These are phyloP conservation scores for Gymnopithys bicolor DNA, from an alignment of 2,797 vertebrate species.

Conservation along the genomic window DNA sequence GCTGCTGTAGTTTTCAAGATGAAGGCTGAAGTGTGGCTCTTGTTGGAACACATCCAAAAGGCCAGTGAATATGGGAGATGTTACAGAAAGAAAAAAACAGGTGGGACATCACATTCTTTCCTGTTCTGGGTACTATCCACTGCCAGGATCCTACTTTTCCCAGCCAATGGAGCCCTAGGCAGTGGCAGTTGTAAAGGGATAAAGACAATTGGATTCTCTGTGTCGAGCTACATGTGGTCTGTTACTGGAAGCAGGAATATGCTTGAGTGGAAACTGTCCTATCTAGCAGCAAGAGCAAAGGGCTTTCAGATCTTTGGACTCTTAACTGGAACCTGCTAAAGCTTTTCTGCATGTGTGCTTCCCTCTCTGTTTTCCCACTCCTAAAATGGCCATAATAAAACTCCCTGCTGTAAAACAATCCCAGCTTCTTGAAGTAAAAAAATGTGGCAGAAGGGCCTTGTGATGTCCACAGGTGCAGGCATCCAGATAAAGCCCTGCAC, in stretches of 20 bases:
- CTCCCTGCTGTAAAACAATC: background rate
- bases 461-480: background rate
- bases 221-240: background rate
- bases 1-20: background rate
- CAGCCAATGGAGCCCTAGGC: background rate
- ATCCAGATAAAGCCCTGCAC: background rate
- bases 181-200: background rate
- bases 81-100: background rate
- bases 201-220: background rate
- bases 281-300: background rate
- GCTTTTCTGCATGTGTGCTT: background rate
- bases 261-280: background rate
- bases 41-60: background rate
- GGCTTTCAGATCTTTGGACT: constrained; percentile 6
- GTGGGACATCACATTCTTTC: background rate
- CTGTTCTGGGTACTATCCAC: background rate
- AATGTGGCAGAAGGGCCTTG: background rate
- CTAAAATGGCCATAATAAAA: background rate
- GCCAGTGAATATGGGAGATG: background rate
- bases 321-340: background rate
- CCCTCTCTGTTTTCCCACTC: rapidly evolving
- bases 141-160: background rate
- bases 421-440: background rate
- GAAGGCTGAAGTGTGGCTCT: background rate
- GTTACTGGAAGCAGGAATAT: background rate